These are phyloP conservation scores for Cheilosia variabilis DNA, from an alignment of 2,888 invertebrate genomes.

Conservation along the genomic window DNA sequence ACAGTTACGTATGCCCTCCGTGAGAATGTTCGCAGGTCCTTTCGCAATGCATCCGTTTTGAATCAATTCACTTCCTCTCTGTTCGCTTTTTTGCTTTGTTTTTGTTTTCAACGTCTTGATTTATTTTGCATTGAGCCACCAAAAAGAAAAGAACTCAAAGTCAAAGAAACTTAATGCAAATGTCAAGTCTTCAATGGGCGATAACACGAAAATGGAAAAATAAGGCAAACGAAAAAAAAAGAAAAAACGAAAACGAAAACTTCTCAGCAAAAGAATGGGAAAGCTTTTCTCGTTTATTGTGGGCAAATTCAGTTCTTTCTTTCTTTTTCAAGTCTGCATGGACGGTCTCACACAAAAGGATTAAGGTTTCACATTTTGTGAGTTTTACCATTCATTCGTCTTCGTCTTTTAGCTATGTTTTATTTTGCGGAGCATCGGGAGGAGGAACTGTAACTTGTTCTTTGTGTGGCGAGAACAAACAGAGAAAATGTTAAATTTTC, in stretches of 20 bases:
- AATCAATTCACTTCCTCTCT: background rate
- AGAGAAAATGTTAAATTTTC: conserved; percentile 65
- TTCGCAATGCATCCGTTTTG: background rate
- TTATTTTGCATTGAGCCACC: background rate
- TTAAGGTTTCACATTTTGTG: conserved; percentile 61
- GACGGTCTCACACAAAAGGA: conserved; percentile 69
- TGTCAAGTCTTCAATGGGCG: conserved; percentile 65
- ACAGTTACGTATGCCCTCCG: too few relatives aligned
- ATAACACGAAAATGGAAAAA: conserved; percentile 44
- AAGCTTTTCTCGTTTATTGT: conserved; percentile 40
- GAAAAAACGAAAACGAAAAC: conserved; percentile 4
- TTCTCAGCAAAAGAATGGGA: conserved; percentile 43
- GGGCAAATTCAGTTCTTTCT: conserved; percentile 22
- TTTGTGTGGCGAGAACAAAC: conserved; percentile 45
- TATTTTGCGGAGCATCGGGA: background rate
- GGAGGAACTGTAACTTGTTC: conserved; percentile 13
- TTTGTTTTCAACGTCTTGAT: background rate
- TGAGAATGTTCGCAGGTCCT: background rate
- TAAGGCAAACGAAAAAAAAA: background rate
- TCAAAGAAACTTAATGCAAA: conserved; percentile 57
- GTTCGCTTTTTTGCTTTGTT: background rate
- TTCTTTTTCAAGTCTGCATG: conserved; percentile 59
- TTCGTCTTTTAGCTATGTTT: background rate
- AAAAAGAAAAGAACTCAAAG: background rate
- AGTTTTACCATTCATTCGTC: conserved; percentile 57